Base-by-base conservation (phyloP, 2,113 vertebrate species). In the Petromus typicus region DNA sequence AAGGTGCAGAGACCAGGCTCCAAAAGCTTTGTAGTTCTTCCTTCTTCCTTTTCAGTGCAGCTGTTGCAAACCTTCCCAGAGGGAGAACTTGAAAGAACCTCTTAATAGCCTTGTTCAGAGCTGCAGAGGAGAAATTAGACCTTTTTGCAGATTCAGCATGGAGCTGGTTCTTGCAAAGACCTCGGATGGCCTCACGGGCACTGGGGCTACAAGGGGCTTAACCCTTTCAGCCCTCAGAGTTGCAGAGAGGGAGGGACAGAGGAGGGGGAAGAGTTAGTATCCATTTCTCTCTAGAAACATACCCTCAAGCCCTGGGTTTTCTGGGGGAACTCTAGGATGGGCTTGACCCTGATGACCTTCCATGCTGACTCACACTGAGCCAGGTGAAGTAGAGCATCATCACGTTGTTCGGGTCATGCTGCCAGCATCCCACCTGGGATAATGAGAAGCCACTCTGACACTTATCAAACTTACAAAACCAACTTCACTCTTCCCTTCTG, bases 91-190 rank as follows among this genome's bases (percentile, higher is more conserved):
- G 97, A 98, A 98, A 98, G 97, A 94, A 67, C 54, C 96, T 97
- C 97, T 97, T 98, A 98, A 98, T 98, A 98, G 98, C 97, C 95
- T 98, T 98, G 97, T 96, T 98, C 96, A 96, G 96, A 93, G 96
- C 93, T 87, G 43, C 93, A 45, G 90, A 93, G 63, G 96, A 97
- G 97, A 98, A 98, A 98, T 98, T 96, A 98, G 97, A 96, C 81
- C 95, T 87, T 98, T 97, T 96, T 98, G 98, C 97, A 97, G 93
- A 98, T 96, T 98, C 98, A 98, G 98, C 98, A 92, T 67, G 94
- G 97, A 92, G 86, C 61, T 2, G 34, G 90, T 87, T 90, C 85
- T 89, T 96, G 97, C 91, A 95, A 71, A 95, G 73, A 97, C 98
- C 95, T 98, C 25, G 0, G 89, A 90, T 48, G 40, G 81, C 88